Conservation (phyloP, 2,888 invertebrate species). For the Drosophila atroscutellata region DNA sequence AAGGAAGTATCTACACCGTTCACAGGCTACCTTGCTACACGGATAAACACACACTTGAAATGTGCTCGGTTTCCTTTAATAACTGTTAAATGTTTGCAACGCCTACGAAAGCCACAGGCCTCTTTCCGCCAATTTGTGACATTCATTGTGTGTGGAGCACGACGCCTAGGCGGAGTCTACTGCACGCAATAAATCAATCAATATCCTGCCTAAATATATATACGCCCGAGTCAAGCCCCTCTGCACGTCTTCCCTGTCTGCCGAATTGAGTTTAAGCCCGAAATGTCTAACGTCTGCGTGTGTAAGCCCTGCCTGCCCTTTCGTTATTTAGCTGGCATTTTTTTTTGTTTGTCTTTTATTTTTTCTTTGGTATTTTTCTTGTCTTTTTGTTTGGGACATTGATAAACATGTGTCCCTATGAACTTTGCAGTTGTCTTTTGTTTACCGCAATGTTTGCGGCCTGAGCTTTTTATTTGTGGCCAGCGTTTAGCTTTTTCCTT, state of each 20-base stretch:
- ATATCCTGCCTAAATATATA: slow-evolving; percentile 59
- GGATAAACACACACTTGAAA: slow-evolving; percentile 1
- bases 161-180: slow-evolving; percentile 40
- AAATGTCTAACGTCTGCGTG: slow-evolving; percentile 59
- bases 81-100: slow-evolving; percentile 34
- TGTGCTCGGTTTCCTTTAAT: slow-evolving; percentile 40
- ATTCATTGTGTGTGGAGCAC: slow-evolving; percentile 55
- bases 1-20: not conserved
- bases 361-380: slow-evolving; percentile 14
- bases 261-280: slow-evolving; percentile 38
- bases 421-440: slow-evolving; percentile 65
- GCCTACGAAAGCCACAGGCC: slow-evolving; percentile 32
- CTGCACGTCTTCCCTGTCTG: slow-evolving; percentile 40
- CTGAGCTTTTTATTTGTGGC: slow-evolving; percentile 56
- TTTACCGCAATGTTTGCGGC: slow-evolving; percentile 62
- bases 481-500: slow-evolving; percentile 32
- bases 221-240: slow-evolving; percentile 28
- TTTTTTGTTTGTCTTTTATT: not conserved
- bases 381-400: slow-evolving; percentile 46
- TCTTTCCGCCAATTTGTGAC: slow-evolving; percentile 46
- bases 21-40: not conserved
- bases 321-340: slow-evolving; percentile 45
- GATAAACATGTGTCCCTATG: slow-evolving; percentile 65
- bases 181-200: slow-evolving; percentile 63
- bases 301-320: slow-evolving; percentile 37